Evolutionary conservation across 2,888 invertebrate genomes (phyloP).

Genomic region (Drosophila anomalata): DNA sequence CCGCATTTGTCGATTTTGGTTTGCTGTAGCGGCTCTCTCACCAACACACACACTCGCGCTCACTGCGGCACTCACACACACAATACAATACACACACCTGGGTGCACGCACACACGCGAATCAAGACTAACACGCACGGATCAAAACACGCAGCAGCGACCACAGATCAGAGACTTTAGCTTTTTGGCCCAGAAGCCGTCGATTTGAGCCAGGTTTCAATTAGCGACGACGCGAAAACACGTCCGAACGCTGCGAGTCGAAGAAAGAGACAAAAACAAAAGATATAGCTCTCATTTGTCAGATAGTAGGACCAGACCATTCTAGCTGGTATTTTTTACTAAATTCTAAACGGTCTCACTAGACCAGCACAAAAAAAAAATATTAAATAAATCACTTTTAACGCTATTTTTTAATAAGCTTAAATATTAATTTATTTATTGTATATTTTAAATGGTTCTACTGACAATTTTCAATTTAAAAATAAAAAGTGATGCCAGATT

Average conservation of each 20-base stretch:
- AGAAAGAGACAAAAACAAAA: not conserved
- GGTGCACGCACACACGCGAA: constrained; percentile 55
- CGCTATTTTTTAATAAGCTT: not conserved
- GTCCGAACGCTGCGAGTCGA: constrained; percentile 7
- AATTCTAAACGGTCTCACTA: not conserved
- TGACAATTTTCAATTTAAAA: not conserved
- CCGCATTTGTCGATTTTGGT: constrained; percentile 77
- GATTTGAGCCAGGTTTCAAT: constrained; percentile 1
- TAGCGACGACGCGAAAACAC: constrained; percentile 16
- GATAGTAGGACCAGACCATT: not conserved
- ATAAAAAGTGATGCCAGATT: not conserved
- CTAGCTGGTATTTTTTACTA: not conserved
- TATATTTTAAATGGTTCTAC: not conserved
- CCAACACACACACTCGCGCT: constrained; percentile 70
- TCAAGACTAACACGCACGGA: constrained; percentile 45
- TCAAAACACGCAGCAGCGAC: constrained; percentile 45
- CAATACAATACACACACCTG: constrained; percentile 24
- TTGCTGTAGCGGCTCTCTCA: constrained; percentile 68
- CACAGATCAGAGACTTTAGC: constrained; percentile 13
- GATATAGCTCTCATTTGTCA: constrained; percentile 1
- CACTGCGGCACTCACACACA: constrained; percentile 53
- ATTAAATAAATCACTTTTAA: not conserved
- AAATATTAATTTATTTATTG: not conserved
- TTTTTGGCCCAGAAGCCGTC: constrained; percentile 18
- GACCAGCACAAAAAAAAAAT: not conserved